Evolutionary conservation across 2,113 vertebrate species (phyloP), one percentile per base, ranked within the genome.

Genomic region (Tenebrosternarchus preto): DNA sequence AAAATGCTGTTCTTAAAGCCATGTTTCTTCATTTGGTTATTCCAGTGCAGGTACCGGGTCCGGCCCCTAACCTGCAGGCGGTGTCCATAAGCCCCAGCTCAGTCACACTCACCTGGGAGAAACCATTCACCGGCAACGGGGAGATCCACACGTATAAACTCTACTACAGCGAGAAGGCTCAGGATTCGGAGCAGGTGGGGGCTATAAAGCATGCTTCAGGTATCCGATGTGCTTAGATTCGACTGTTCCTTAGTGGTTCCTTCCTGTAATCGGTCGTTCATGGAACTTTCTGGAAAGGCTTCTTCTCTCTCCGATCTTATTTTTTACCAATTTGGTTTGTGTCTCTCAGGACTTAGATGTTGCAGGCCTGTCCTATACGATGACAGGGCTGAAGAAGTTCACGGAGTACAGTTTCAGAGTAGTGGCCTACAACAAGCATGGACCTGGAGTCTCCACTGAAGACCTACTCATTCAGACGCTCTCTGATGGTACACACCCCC

Each of bases 391-490:
- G 85, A 99, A 95, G 92, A 99, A 98, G 81, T 96, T 95, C 81
- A 95, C 95, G 0, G 96, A 97, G 84, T 99, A 99, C 87, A 97
- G 91, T 82, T 96, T 99, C 88, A 93, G 97, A 3, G 95, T 99
- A 77, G 97, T 99, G 57, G 98, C 98, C 33, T 96, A 96, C 89
- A 99, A 99, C 88, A 96, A 96, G 73, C 96, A 99, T 1, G 98
- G 98, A 0, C 94, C 96, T 0, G 97, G 98, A 1, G 96, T 99
- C 81, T 99, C 98, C 53, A 98, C 98, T 0, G 95, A 98, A 20
- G 98, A 99, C 33, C 84, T 98, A 0, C 85, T 84, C 0, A 90
- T 94, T 12, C 94, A 93, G 17, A 99, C 98, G 0, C 83, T 97
- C 29, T 98, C 98, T 1, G 98, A 98, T 15, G 96, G 98, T 99